Conservation (phyloP, 92 coral and sea anemone genomes). For the Palythoa grandiflora region DNA sequence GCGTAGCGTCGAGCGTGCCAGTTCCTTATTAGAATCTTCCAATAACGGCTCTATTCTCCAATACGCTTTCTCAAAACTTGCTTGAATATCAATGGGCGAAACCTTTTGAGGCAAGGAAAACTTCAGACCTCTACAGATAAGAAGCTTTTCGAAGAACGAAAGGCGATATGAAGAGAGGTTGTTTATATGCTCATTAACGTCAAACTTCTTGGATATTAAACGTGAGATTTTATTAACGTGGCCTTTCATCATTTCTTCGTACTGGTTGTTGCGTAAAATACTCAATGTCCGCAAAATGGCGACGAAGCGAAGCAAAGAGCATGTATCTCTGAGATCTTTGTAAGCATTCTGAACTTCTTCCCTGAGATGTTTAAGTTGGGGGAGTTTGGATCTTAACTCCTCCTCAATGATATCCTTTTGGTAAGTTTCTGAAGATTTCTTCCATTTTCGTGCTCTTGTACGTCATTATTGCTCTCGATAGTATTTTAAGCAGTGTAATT, state of each 20-base stretch:
- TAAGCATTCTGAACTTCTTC: slow-evolving; percentile 19
- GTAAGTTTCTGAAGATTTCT: slow-evolving; percentile 44
- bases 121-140: slow-evolving; percentile 50
- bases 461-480: no score
- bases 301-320: slow-evolving; percentile 1
- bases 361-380: slow-evolving; percentile 36
- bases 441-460: slow-evolving; percentile 52
- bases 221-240: slow-evolving; percentile 14
- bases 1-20: slow-evolving; percentile 38
- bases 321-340: not conserved
- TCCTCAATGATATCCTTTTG: slow-evolving; percentile 51
- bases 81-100: slow-evolving; percentile 36
- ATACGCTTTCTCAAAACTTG: slow-evolving; percentile 46
- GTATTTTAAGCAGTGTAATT: no score
- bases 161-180: slow-evolving; percentile 41
- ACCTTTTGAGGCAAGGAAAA: slow-evolving; percentile 37
- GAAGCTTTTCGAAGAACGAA: slow-evolving; percentile 31
- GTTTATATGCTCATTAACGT: slow-evolving; percentile 32
- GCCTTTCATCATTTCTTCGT: not conserved
- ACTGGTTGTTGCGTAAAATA: not conserved
- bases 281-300: not conserved
- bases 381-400: slow-evolving; percentile 44
- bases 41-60: not conserved
- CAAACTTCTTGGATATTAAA: slow-evolving; percentile 26
- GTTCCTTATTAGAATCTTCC: slow-evolving; percentile 24